A percentile compares a stretch with the other conserved stretches of the same genome.
Conservation (phyloP, 2,113 vertebrate species). For the Corydoras sp. region DNA sequence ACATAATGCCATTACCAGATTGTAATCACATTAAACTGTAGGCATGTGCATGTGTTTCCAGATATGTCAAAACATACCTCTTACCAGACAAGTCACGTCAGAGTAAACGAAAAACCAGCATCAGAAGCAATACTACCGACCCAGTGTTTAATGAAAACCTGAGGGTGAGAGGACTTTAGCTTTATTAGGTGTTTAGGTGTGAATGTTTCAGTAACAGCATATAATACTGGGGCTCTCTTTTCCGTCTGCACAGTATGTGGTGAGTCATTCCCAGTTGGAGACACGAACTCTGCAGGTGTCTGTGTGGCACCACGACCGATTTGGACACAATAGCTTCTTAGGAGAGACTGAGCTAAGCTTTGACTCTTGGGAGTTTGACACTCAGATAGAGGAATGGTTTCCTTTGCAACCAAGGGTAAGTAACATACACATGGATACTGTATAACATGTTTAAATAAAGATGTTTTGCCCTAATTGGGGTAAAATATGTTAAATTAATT, state of each 20-base stretch:
- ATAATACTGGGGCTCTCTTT: conserved; percentile 23
- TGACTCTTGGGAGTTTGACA: conserved; percentile 92
- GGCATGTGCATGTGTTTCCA: conserved; percentile 48
- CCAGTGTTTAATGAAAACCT: conserved; percentile 90
- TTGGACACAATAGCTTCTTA: conserved; percentile 90
- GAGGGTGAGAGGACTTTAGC: conserved; percentile 67
- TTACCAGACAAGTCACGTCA: conserved; percentile 93
- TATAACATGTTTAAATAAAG: not conserved
- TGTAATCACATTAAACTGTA: not conserved
- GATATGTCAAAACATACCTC: conserved; percentile 95
- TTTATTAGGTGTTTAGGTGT: not conserved
- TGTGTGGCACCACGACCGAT: conserved; percentile 94
- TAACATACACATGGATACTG: not conserved
- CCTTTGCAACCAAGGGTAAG: conserved; percentile 84
- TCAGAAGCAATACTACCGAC: conserved; percentile 84
- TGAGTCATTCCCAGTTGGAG: conserved; percentile 93
- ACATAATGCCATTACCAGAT: no score
- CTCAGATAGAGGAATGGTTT: conserved; percentile 82
- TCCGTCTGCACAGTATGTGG: conserved; percentile 76
- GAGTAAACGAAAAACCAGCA: conserved; percentile 94
- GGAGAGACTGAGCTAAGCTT: conserved; percentile 93
- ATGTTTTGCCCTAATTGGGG: not conserved
- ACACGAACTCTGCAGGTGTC: conserved; percentile 88
- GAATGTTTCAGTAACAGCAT: conserved; percentile 1
- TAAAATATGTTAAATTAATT: not conserved